phyloP scores from a whole-genome alignment of 1,140 invertebrate genomes.

The Zaprionus davidi region DNA sequence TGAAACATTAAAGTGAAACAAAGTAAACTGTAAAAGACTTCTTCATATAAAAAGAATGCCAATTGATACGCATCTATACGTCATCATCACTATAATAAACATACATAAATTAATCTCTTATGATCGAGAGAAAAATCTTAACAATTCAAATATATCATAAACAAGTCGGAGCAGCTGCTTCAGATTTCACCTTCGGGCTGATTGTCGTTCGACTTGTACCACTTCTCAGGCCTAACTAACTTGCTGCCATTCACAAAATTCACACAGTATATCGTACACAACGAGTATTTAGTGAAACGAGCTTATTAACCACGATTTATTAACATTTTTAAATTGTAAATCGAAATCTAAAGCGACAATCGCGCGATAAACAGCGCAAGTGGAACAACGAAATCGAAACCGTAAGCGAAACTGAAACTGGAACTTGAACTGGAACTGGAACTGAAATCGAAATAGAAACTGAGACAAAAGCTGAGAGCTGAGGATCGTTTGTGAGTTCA shows the following conservation, averaged over 20 bases:
- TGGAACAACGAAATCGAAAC: constrained; percentile 48
- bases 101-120: neutral
- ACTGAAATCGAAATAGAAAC: constrained; percentile 13
- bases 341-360: constrained; percentile 75
- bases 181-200: constrained; percentile 37
- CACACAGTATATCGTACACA: constrained; percentile 35
- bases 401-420: constrained; percentile 23
- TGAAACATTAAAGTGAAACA: neutral
- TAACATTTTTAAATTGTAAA: constrained; percentile 66
- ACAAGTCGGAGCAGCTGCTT: constrained; percentile 1
- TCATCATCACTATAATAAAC: neutral
- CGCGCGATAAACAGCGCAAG: constrained; percentile 48
- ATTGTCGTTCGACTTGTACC: constrained; percentile 54
- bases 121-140: neutral
- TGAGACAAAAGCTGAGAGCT: constrained; percentile 31
- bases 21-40: neutral
- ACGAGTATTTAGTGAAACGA: constrained; percentile 54
- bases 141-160: constrained; percentile 12
- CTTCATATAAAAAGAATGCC: neutral
- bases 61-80: neutral
- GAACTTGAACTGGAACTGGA: constrained; percentile 28
- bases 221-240: constrained; percentile 47
- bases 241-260: constrained; percentile 39
- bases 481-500: constrained; percentile 22
- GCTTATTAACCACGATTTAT: constrained; percentile 68